Evolutionary conservation across 2,797 vertebrate genomes (phyloP).

Genomic region (Bradypodion pumilum): DNA sequence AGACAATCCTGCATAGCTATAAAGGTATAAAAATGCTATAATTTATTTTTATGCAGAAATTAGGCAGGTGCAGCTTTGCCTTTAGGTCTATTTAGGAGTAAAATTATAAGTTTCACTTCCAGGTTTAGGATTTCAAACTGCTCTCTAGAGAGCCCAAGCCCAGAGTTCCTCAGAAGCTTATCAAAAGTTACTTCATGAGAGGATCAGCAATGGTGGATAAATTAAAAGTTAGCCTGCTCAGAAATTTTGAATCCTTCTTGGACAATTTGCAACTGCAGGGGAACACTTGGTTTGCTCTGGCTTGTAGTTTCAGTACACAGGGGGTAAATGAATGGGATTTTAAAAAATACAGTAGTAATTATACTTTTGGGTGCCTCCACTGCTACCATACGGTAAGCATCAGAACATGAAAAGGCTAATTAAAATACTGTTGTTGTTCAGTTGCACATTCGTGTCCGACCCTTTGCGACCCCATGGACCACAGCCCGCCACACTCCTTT

Average conservation of each 20-base stretch:
- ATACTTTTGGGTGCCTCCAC: too few species aligned
- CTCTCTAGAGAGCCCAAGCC: neutral
- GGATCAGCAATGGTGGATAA: neutral
- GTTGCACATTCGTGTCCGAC: too few species aligned
- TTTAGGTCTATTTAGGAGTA: constrained; percentile 43
- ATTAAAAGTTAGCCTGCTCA: neutral
- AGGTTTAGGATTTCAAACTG: neutral
- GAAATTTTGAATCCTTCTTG: neutral
- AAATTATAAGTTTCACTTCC: neutral
- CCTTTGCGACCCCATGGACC: too few species aligned
- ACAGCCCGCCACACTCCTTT: too few species aligned
- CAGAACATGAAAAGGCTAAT: too few species aligned
- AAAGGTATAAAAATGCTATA: constrained; percentile 63
- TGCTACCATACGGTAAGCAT: too few species aligned
- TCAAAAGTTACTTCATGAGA: neutral
- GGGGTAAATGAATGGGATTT: neutral
- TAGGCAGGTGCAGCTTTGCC: constrained; percentile 44
- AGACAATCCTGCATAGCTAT: constrained; percentile 57
- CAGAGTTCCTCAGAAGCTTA: neutral
- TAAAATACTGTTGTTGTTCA: too few species aligned
- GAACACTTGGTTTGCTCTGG: neutral
- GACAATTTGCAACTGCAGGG: neutral
- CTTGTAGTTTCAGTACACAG: neutral
- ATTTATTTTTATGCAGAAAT: constrained; percentile 61
- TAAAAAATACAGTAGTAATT: too few species aligned